Evolutionary conservation across 1,140 invertebrate genomes (phyloP).

Genomic region (Halictus rubicundus): DNA sequence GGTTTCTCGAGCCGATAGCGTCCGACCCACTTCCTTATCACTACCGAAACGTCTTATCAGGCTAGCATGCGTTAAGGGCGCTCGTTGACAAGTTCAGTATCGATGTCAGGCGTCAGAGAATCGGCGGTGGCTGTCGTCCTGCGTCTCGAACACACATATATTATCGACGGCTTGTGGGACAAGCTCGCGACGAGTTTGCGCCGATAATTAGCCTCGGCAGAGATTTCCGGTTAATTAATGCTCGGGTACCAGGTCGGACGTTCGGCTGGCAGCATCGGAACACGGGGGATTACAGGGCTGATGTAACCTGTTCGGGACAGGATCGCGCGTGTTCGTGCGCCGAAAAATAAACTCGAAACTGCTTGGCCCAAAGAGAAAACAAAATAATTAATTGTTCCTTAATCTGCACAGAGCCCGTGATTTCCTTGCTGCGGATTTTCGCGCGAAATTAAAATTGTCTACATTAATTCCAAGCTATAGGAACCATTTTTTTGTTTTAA

Average conservation of each 20-base stretch:
- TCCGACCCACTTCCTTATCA: slow-evolving; percentile 47
- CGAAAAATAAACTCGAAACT: no score
- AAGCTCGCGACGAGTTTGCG: slow-evolving; percentile 60
- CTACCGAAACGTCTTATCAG: slow-evolving; percentile 34
- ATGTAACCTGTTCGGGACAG: slow-evolving; percentile 24
- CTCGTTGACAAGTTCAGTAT: slow-evolving; percentile 52
- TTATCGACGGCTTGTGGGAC: slow-evolving; percentile 50
- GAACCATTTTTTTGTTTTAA: no score
- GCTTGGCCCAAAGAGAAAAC: no score
- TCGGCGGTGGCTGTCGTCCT: slow-evolving; percentile 6
- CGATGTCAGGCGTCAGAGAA: slow-evolving; percentile 38
- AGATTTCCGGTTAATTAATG: slow-evolving; percentile 63
- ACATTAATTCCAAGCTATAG: no score
- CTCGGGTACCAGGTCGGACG: slow-evolving; percentile 30
- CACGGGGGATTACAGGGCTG: slow-evolving; percentile 35
- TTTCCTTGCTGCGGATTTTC: no score
- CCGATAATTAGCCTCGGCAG: slow-evolving; percentile 59
- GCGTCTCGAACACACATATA: slow-evolving; percentile 28
- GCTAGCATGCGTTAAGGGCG: slow-evolving; percentile 21
- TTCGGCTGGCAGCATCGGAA: slow-evolving; percentile 26
- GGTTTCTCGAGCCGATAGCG: slow-evolving; percentile 3
- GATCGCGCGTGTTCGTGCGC: background rate
- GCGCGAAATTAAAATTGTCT: no score
- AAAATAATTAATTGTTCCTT: no score
- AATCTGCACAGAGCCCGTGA: no score